Evolutionary conservation across 2,797 vertebrate species (phyloP).

Genomic region (Sebastes iracundus): DNA sequence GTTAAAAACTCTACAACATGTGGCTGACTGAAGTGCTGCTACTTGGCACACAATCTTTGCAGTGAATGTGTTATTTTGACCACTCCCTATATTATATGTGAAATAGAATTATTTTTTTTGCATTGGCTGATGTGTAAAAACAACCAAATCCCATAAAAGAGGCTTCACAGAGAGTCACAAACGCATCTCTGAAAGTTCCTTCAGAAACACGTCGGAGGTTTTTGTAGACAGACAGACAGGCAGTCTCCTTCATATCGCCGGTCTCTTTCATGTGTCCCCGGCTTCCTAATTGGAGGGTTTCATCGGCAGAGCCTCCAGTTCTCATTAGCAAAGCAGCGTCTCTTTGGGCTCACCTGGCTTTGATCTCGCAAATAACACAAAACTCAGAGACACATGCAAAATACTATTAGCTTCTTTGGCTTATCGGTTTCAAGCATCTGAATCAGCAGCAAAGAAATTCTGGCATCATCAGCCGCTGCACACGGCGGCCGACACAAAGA

Average conservation of each 20-base stretch:
- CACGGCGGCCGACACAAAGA: neutral
- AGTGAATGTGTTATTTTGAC: neutral
- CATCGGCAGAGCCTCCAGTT: constrained; percentile 56
- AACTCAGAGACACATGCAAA: constrained; percentile 63
- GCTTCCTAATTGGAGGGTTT: constrained; percentile 74
- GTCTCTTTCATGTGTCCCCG: constrained; percentile 75
- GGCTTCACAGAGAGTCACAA: neutral
- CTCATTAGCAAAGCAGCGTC: constrained; percentile 66
- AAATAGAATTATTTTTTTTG: neutral
- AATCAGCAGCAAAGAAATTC: neutral
- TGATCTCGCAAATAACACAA: constrained; percentile 70
- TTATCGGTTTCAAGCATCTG: neutral
- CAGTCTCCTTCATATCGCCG: constrained; percentile 71
- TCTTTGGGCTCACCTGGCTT: constrained; percentile 75
- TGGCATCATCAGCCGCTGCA: neutral
- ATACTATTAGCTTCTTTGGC: neutral
- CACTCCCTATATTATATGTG: neutral
- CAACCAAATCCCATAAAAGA: neutral
- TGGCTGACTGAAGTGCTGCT: neutral
- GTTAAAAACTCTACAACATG: neutral
- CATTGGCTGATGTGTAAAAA: neutral
- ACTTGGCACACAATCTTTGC: neutral
- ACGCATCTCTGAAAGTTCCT: neutral
- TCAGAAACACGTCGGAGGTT: neutral
- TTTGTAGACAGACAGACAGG: constrained; percentile 72